Percentiles rank a stretch among this genome's conserved stretches.
phyloP scores from a whole-genome alignment of 2,888 invertebrate species.

The Hirtodrosophila confusa region DNA sequence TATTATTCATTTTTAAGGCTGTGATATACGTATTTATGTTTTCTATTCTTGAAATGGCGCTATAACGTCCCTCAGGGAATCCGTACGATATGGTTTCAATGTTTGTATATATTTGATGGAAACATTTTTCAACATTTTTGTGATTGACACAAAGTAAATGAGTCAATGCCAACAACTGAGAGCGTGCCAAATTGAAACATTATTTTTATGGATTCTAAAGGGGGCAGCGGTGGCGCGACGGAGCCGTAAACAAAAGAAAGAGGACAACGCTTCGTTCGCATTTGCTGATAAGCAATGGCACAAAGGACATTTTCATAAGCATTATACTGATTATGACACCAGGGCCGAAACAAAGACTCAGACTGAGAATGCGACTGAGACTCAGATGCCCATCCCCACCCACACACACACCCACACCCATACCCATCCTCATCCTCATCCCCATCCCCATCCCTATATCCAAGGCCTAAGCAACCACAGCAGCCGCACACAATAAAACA shows the following conservation, averaged over 20 bases:
- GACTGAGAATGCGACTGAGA: not conserved
- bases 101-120: conserved; percentile 11
- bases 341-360: conserved; percentile 55
- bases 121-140: conserved; percentile 23
- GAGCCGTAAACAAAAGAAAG: conserved; percentile 42
- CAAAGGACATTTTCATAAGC: conserved; percentile 81
- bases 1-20: too few species aligned
- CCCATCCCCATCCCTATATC: too few species aligned
- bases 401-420: not conserved
- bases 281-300: conserved; percentile 57
- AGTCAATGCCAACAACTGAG: conserved; percentile 12
- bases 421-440: too few species aligned
- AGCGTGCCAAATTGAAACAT: conserved; percentile 72
- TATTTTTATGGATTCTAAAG: conserved; percentile 65
- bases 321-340: conserved; percentile 82
- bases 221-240: conserved; percentile 15
- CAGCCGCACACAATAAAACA: conserved; percentile 50
- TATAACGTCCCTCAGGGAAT: too few species aligned
- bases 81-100: too few species aligned
- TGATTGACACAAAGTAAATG: conserved; percentile 64
- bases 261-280: conserved; percentile 10
- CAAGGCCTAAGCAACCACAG: conserved; percentile 8
- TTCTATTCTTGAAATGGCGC: too few species aligned
- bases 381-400: not conserved
- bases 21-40: too few species aligned